phyloP scores from a whole-genome alignment of 2,797 vertebrate species.

The Emydoidea blandingii region DNA sequence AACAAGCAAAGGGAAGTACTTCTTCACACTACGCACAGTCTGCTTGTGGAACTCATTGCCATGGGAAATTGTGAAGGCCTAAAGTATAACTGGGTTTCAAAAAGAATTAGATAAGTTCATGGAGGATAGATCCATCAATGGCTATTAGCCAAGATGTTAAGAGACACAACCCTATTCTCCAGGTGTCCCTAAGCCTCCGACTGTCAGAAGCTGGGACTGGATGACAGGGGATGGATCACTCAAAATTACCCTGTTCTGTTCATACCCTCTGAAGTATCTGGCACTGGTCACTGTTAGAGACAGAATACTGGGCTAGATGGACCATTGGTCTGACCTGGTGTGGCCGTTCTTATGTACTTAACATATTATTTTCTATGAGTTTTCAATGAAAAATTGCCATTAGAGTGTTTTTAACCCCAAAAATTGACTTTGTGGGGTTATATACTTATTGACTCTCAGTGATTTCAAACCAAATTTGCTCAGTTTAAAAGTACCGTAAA shows the following conservation, averaged over 20 bases:
- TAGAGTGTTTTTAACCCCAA: neutral
- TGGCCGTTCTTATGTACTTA: neutral
- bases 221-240: neutral
- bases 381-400: conserved; percentile 6
- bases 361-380: neutral
- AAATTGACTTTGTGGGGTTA: conserved; percentile 6
- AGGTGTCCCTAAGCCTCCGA: neutral
- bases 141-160: neutral
- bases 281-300: neutral
- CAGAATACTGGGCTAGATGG: neutral
- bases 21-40: neutral
- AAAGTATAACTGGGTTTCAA: no score
- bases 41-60: no score
- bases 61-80: no score
- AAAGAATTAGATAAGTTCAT: no score
- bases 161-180: neutral
- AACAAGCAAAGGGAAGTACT: no score
- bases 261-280: neutral
- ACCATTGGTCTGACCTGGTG: neutral
- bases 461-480: conserved; percentile 16
- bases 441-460: neutral
- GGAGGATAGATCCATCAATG: neutral
- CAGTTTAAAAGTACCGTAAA: neutral
- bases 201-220: neutral
- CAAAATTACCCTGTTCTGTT: neutral